phyloP scores from a whole-genome alignment of 2,797 vertebrate species.

The Danionella dracula region DNA sequence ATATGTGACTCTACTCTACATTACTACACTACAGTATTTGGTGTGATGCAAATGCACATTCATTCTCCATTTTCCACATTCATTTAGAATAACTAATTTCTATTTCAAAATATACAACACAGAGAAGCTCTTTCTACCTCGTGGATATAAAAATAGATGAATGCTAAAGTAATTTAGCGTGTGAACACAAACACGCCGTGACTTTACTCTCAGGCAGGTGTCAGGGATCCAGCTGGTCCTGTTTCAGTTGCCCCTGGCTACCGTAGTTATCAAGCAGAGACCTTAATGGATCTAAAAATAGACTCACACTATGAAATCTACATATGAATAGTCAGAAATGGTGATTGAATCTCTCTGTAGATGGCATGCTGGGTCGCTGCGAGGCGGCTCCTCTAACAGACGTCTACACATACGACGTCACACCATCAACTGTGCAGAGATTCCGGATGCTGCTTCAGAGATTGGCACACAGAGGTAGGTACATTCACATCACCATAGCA shows the following conservation, averaged over 20 bases:
- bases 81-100: too few species aligned
- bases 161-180: background rate
- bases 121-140: background rate
- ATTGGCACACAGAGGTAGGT: conserved; percentile 80
- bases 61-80: too few species aligned
- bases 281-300: conserved; percentile 2
- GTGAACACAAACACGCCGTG: background rate
- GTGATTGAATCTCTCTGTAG: conserved; percentile 58
- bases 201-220: background rate
- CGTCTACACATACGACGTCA: conserved; percentile 77
- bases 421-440: conserved; percentile 73
- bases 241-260: background rate
- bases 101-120: too few species aligned
- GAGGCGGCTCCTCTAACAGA: conserved; percentile 72
- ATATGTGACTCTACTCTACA: too few species aligned
- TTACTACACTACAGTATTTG: too few species aligned
- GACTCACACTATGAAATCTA: background rate
- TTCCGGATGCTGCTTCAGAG: conserved; percentile 78
- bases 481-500: conserved; percentile 9
- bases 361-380: conserved; percentile 89
- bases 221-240: background rate
- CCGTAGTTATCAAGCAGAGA: background rate
- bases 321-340: background rate
- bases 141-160: background rate
- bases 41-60: too few species aligned